Conservation (phyloP, 2,113 vertebrate genomes). For the Vulpes lagopus region DNA sequence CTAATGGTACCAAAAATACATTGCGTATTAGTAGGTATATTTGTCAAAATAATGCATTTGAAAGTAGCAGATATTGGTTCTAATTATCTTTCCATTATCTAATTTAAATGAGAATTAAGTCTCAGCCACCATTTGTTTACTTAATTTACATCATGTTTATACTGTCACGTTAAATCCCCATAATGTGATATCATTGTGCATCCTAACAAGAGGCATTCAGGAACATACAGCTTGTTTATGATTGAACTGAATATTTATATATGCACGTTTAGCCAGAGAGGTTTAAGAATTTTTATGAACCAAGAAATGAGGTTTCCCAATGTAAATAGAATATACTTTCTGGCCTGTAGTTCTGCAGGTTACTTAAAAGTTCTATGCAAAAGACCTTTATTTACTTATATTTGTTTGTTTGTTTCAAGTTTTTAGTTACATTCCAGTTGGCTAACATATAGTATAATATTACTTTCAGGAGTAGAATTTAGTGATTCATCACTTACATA, state of each 20-base stretch:
- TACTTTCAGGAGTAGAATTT: neutral
- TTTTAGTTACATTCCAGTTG: neutral
- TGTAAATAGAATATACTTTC: neutral
- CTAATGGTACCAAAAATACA: neutral
- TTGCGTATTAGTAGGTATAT: neutral
- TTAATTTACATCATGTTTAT: neutral
- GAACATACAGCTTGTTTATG: neutral
- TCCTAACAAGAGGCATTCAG: neutral
- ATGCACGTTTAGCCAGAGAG: neutral
- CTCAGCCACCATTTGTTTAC: neutral
- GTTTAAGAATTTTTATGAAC: constrained; percentile 21
- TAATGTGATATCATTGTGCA: neutral
- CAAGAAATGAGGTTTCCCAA: neutral
- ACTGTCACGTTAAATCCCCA: neutral
- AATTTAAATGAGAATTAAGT: constrained; percentile 4
- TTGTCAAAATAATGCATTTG: constrained; percentile 4
- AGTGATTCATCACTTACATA: neutral
- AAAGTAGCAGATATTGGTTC: constrained; percentile 17
- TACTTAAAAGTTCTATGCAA: neutral
- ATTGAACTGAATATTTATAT: neutral
- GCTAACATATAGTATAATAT: neutral
- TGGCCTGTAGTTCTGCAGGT: neutral
- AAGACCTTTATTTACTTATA: neutral
- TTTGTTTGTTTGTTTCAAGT: neutral
- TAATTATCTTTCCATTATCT: constrained; percentile 29